These are phyloP conservation scores for Hirtodrosophila alboralis DNA, from an alignment of 2,888 invertebrate species.

Conservation along the genomic window DNA sequence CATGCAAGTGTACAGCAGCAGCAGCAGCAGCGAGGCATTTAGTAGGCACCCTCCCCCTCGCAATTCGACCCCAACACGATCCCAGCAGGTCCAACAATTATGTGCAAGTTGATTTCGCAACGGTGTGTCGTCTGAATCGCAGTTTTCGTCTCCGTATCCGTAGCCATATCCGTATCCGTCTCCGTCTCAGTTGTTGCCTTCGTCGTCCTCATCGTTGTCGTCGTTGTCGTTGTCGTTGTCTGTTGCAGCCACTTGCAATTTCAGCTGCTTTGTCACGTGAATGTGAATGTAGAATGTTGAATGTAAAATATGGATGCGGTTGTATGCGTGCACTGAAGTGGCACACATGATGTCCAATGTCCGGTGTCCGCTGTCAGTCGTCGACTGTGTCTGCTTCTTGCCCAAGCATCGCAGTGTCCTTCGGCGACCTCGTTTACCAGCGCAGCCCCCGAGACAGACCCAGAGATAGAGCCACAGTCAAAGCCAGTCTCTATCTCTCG, in stretches of 20 bases:
- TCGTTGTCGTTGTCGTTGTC: conserved; percentile 35
- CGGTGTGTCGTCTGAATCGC: conserved; percentile 36
- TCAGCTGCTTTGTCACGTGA: conserved; percentile 69
- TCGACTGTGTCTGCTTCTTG: conserved; percentile 43
- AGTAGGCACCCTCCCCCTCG: conserved; percentile 2
- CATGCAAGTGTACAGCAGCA: conserved; percentile 51
- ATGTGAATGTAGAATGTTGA: conserved; percentile 31
- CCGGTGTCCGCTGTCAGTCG: conserved; percentile 42
- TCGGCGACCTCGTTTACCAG: conserved; percentile 61
- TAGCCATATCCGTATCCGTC: no score
- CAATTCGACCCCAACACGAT: conserved; percentile 10
- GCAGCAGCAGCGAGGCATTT: conserved; percentile 26
- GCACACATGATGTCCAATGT: conserved; percentile 60
- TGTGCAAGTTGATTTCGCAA: conserved; percentile 58
- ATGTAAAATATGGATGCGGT: conserved; percentile 46
- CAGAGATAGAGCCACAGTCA: neutral
- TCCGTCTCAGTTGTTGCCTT: conserved; percentile 8
- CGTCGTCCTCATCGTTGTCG: conserved; percentile 5
- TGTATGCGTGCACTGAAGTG: conserved; percentile 73
- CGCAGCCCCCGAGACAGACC: conserved; percentile 2
- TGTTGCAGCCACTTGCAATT: conserved; percentile 70
- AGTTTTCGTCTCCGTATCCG: neutral
- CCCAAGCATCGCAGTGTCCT: conserved; percentile 60
- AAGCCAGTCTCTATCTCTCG: conserved; percentile 8
- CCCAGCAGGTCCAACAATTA: conserved; percentile 48